Base-by-base conservation (phyloP, 2,888 invertebrate species). In the Papilio protenor region DNA sequence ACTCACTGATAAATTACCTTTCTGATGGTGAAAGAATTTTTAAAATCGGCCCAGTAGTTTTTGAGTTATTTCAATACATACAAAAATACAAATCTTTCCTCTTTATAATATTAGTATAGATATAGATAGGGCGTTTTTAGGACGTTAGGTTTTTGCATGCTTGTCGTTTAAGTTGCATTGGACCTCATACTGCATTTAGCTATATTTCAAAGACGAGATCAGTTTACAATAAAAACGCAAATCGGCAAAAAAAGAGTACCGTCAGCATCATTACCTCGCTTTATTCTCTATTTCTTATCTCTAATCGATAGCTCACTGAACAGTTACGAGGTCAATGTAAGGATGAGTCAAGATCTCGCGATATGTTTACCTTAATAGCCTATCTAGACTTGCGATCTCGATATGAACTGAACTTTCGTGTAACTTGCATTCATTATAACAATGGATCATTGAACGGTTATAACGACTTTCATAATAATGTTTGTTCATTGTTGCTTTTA, bases 381-480 rank as follows among this genome's bases (percentile, higher is more conserved):
- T 88, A 92, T 91, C 91, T 88, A 77, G 81, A 87, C 86, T 91
- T 86, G 89, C 89, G 84, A 92, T 93, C 93, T 90, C 88, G 90
- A 89, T 90, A 85, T 87, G 88, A 89, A 87, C 87, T 87, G 88
- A 89, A 87, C 87, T 88, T 73, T 90, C 33, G 33, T 33, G 92
- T 83, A 84, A 84, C 83, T 84, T 85, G 84, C 82, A 83, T 81
- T 82, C 81, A 80, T 84, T 83, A 80, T 81, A 81, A 78, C 76
- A 81, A 77, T 80, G 73, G 85, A 82, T 84, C 84, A 79, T 81
- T 83, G 84, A 84, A 81, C 85, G 81, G 79, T 75, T 75, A 77
- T 70, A 75, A 77, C 78, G 71, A 79, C 18, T 61, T 23, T 61
- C 52, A n/a, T 69, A 47, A 73, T 57, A 47, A 18, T 52, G 23